Evolutionary conservation across 2,113 vertebrate species (phyloP).

Genomic region (Hyaena hyaena): DNA sequence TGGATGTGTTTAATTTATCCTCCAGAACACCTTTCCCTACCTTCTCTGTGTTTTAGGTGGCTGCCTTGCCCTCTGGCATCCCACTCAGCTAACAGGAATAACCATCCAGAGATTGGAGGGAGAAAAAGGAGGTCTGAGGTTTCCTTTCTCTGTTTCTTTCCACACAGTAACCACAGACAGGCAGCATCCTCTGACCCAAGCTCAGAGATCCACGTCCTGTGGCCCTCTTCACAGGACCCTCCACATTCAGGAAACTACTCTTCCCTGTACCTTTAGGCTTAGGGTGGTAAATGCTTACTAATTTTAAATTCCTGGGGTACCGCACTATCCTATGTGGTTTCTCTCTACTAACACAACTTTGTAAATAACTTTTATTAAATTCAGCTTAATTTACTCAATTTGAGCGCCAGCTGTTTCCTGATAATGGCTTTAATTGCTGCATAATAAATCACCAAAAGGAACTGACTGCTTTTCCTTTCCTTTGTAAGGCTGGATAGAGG

Average conservation of each 20-base stretch:
- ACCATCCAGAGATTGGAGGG: neutral
- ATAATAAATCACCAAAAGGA: constrained; percentile 2
- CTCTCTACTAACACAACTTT: neutral
- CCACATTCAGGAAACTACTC: neutral
- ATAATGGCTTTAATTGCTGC: neutral
- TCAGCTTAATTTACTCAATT: constrained; percentile 33
- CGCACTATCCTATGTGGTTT: neutral
- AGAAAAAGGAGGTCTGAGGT: neutral
- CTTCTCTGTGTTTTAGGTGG: neutral
- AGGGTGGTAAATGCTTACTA: neutral
- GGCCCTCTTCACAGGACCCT: neutral
- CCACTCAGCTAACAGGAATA: neutral
- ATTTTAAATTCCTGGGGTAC: constrained; percentile 1
- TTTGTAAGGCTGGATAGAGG: neutral
- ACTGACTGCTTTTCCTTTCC: neutral
- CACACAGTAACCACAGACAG: neutral
- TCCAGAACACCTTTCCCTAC: neutral
- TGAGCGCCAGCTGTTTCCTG: constrained; percentile 3
- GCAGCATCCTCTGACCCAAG: neutral
- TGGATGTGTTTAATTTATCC: neutral
- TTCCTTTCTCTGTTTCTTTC: neutral
- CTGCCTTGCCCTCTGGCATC: neutral
- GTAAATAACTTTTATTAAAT: neutral
- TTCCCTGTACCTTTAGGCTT: neutral
- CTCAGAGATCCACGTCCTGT: fast-evolving